Conservation (phyloP, 2,113 vertebrate species). For the Felis chaus region DNA sequence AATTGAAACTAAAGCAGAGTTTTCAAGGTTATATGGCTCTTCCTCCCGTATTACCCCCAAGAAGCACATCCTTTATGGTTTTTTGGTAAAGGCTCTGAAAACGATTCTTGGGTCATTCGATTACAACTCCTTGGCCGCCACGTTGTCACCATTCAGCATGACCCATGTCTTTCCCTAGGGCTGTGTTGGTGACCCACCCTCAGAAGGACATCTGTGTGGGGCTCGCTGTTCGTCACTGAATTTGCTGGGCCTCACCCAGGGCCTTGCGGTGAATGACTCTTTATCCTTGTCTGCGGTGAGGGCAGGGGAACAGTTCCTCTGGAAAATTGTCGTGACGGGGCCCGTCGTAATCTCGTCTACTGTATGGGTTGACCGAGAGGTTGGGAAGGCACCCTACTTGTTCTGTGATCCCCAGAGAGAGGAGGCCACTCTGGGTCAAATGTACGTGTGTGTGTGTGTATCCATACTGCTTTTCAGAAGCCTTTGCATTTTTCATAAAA, state of each 20-base stretch:
- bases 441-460: background rate
- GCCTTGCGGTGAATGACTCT: background rate
- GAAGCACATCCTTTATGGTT: background rate
- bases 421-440: background rate
- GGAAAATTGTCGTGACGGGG: background rate
- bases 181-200: background rate
- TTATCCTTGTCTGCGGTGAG: too few relatives aligned
- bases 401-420: background rate
- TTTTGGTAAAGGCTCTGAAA: background rate
- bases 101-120: background rate
- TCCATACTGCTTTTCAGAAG: background rate
- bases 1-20: background rate
- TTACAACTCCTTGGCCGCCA: background rate
- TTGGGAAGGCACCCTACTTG: background rate
- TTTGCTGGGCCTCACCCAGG: background rate
- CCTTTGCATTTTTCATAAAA: background rate
- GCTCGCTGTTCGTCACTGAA: background rate
- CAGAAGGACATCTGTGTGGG: background rate
- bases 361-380: too few relatives aligned
- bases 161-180: background rate
- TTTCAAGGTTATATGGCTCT: background rate
- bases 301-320: background rate
- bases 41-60: too few relatives aligned
- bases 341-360: background rate
- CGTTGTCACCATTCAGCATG: fast-evolving